A percentile compares a stretch with the other conserved stretches of the same genome.
These are phyloP conservation scores for Picus viridis DNA, from an alignment of 2,797 vertebrate genomes.

Conservation along the genomic window DNA sequence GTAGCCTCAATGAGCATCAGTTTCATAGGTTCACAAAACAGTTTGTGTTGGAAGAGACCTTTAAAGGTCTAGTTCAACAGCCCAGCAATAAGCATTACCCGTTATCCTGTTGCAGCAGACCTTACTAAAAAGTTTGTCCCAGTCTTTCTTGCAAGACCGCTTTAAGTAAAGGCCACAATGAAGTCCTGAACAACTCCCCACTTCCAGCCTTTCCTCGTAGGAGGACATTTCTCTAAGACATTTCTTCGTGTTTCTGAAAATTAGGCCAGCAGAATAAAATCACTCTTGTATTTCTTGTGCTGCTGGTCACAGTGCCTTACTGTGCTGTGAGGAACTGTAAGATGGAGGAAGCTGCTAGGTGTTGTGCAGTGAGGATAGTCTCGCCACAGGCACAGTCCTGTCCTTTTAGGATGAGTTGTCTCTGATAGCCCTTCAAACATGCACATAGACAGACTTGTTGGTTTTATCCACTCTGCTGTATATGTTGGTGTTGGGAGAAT, in stretches of 20 bases:
- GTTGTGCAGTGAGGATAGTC: not conserved
- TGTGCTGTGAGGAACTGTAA: not conserved
- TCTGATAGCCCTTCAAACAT: not conserved
- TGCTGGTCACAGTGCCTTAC: not conserved
- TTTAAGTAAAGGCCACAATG: not conserved
- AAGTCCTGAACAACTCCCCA: not conserved
- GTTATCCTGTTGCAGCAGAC: not conserved
- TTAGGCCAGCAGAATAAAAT: not conserved
- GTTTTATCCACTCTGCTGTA: not conserved
- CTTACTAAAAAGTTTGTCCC: not conserved
- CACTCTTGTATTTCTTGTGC: not conserved
- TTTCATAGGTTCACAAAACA: not conserved
- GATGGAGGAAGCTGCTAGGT: not conserved
- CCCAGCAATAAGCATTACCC: not conserved
- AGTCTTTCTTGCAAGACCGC: not conserved
- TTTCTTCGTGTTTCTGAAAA: not conserved
- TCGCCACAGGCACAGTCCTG: not conserved
- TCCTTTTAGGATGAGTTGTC: not conserved
- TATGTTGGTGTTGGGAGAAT: not conserved
- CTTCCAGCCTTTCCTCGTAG: not conserved
- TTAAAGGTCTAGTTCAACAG: not conserved
- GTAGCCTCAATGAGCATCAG: not conserved
- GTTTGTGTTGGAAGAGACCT: not conserved
- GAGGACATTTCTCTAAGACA: not conserved
- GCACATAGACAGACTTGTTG: not conserved